phyloP scores from a whole-genome alignment of 2,888 invertebrate genomes.

The Oligia fasciuncula region DNA sequence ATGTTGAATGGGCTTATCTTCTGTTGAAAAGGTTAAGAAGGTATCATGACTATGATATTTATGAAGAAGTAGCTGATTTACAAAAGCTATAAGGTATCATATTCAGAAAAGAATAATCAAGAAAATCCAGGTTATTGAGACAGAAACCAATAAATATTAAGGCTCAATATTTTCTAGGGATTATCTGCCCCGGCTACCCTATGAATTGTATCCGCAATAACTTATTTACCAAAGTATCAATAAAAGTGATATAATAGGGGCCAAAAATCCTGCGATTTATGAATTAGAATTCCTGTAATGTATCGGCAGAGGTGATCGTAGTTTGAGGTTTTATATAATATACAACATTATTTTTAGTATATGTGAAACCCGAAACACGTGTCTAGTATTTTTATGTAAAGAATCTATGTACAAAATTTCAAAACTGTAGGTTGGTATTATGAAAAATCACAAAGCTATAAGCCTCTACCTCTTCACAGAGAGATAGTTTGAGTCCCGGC shows the following conservation, averaged over 20 bases:
- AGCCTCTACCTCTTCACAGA: too few species aligned
- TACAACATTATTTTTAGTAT: too few species aligned
- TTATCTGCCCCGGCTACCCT: conserved; percentile 45
- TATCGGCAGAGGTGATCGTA: conserved; percentile 22
- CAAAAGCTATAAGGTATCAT: background rate
- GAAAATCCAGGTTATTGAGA: conserved; percentile 21
- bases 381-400: too few species aligned
- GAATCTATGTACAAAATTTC: too few species aligned
- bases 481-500: too few species aligned
- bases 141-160: conserved; percentile 50
- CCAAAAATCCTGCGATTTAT: conserved; percentile 39
- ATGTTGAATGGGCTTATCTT: too few species aligned
- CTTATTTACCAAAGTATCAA: conserved; percentile 65
- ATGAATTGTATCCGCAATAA: conserved; percentile 64
- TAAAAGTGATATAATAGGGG: conserved; percentile 63
- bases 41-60: background rate
- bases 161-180: conserved; percentile 49
- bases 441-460: too few species aligned
- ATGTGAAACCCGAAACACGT: too few species aligned
- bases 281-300: conserved; percentile 43
- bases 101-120: conserved; percentile 12
- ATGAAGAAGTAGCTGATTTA: background rate
- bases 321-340: background rate
- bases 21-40: background rate
- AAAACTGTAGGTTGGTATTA: too few species aligned